Evolutionary conservation across 2,113 vertebrate species (phyloP).

Genomic region (Rostratula benghalensis): DNA sequence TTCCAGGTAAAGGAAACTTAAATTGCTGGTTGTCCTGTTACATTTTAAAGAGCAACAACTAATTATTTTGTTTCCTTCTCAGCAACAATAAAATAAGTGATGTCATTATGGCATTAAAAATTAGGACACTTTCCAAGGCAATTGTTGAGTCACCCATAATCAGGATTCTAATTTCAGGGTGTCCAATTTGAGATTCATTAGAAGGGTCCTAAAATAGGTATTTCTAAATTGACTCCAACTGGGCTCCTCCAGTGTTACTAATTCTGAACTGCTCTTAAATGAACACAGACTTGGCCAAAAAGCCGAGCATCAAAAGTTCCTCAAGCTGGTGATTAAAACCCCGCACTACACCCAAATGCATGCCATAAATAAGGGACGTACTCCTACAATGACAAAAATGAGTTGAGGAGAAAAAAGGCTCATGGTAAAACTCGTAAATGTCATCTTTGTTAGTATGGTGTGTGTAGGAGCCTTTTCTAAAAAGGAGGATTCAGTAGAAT

Average conservation of each 20-base stretch:
- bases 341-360: neutral
- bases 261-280: neutral
- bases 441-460: slow-evolving; percentile 36
- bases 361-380: slow-evolving; percentile 58
- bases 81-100: neutral
- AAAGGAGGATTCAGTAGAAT: neutral
- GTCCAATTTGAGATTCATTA: neutral
- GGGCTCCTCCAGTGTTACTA: neutral
- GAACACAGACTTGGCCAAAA: neutral
- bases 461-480: slow-evolving; percentile 15
- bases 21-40: neutral
- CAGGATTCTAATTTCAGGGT: neutral
- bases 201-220: neutral
- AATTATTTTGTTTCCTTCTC: neutral
- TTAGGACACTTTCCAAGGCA: neutral
- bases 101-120: neutral
- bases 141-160: neutral
- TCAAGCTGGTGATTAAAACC: neutral
- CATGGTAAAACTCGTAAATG: neutral
- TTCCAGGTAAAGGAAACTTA: neutral
- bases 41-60: neutral
- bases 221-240: neutral
- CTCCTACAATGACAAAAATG: slow-evolving; percentile 22
- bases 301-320: neutral
- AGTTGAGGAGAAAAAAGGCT: slow-evolving; percentile 22